Base-by-base conservation (phyloP, 2,888 invertebrate genomes). In the Drosophila suboccidentalis region DNA sequence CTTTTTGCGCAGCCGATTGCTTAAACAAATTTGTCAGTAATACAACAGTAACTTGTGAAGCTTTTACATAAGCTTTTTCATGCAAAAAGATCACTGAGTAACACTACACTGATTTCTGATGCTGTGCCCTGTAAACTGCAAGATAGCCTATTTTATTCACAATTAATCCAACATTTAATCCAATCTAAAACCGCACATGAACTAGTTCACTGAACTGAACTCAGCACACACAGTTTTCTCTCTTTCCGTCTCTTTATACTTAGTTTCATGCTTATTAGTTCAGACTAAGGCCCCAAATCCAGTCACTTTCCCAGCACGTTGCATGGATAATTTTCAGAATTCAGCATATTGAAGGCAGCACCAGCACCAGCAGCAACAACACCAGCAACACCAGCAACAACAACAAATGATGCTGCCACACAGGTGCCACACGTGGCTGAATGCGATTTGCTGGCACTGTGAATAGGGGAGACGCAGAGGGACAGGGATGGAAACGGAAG, bases 351-450 rank as follows among this genome's bases (percentile, higher is more conserved):
- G 79, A 70, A 70, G 65, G 64, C 47, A 60, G 44, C 65, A 36
- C 11, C 55, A 39, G 29, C 17, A 50, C 11, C 57, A 43, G 1
- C 41, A 63, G 38, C 78, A 62, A 10, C 8, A 46, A 19, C 54
- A 50, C n/a, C 57, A 43, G 1, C 41, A 63, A 43, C 78, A 62
- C 4, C 8, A 46, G 11, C 54, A 59, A 32, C 15, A 46, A 47
- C 55, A 39, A 43, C 67, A 60, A 67, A 55, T 67, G 67, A 47
- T 57, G 61, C 50, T 58, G 17, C 53, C 60, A 58, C 74, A 61
- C 76, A 78, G 76, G 69, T 76, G 76, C 64, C 75, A 75, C 79
- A 70, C 75, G 75, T 78, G 69, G 54, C 61, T 64, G 74, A 55
- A 47, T 75, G 60, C 78, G 72, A 71, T 71, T 62, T 41, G 60